Evolutionary conservation across 1,140 invertebrate species (phyloP), one percentile per base, ranked within the genome.

Genomic region (Nasonia giraulti): DNA sequence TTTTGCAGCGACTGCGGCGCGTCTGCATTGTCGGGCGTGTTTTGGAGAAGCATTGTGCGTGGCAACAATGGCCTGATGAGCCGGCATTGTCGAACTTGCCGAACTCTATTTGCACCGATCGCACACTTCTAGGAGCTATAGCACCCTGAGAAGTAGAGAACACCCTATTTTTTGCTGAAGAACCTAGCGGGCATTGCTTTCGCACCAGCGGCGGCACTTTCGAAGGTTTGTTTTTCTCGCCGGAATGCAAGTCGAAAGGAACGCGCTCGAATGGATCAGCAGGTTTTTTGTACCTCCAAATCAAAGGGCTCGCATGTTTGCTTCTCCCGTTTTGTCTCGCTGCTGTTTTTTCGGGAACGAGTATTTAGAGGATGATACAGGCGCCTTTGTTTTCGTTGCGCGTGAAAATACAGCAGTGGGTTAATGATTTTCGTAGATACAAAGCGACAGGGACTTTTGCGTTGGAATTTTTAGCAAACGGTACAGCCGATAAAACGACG

Each of bases 61-160:
- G 80, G 69, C 86, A 86, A 89, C 88, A 90, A 90, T 89, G 62
- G 86, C 84, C 87, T 88, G 88, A 89, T 89, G 89, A 90, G 87
- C 86, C 47, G 74, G 85, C 79, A 89, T 89, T 89, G 88, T 89
- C 83, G 84, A 86, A 87, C 75, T 86, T 76, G 77, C 86, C 84
- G 79, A 87, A 88, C 84, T 88, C 84, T 75, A 84, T 88, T 88
- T 87, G 71, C 69, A 86, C 68, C 78, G 78, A 69, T 69, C 68
- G 68, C 23, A 17, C 73, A 75, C 73, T 14, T 75, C 68, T 33
- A 33, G 8, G 68, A 71, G 31, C 8, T 33, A 27, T 37, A 37
- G 33, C 33, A 23, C 68, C 4, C 27, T 5, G 11, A 71, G 68
- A 71, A 11, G 68, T 12, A 27, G 68, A 27, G 68, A 33, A 27